Evolutionary conservation across 2,888 invertebrate genomes (phyloP).

Genomic region (Sussaba pulchella): DNA sequence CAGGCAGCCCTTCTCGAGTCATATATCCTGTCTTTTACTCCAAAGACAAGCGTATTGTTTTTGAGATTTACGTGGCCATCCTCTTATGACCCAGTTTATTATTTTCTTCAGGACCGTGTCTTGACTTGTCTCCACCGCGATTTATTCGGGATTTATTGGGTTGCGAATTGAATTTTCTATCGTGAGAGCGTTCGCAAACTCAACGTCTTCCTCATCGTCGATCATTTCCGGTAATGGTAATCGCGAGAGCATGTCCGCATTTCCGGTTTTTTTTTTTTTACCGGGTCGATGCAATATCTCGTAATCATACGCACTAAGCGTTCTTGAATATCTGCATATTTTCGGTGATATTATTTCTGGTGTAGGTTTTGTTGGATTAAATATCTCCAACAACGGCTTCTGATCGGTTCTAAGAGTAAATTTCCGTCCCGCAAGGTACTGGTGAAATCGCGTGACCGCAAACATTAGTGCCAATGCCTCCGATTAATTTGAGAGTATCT

Average conservation of each 20-base stretch:
- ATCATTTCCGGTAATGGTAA: slow-evolving; percentile 36
- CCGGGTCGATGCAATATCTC: slow-evolving; percentile 34
- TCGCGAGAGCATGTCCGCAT: slow-evolving; percentile 36
- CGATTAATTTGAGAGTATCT: slow-evolving; percentile 70
- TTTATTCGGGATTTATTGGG: background rate
- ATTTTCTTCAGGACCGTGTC: slow-evolving; percentile 3
- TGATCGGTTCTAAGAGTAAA: slow-evolving; percentile 79
- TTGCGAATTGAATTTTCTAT: background rate
- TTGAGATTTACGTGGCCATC: slow-evolving; percentile 5
- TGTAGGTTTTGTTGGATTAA: slow-evolving; percentile 40
- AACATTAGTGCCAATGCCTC: slow-evolving; percentile 70
- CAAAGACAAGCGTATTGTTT: background rate
- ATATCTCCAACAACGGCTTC: slow-evolving; percentile 73
- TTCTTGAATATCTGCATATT: slow-evolving; percentile 34
- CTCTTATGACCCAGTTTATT: slow-evolving; percentile 9
- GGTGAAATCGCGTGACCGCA: slow-evolving; percentile 64
- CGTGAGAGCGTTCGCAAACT: slow-evolving; percentile 1
- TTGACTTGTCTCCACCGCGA: background rate
- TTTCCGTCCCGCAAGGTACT: slow-evolving; percentile 65
- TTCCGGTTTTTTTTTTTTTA: slow-evolving; percentile 45
- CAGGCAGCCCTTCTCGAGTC: slow-evolving; percentile 17
- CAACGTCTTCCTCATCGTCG: slow-evolving; percentile 27
- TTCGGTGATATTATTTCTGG: slow-evolving; percentile 49
- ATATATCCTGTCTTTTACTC: slow-evolving; percentile 11
- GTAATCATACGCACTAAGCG: slow-evolving; percentile 35